Evolutionary conservation across 2,113 vertebrate species (phyloP).

Genomic region (Anoplopoma fimbria): DNA sequence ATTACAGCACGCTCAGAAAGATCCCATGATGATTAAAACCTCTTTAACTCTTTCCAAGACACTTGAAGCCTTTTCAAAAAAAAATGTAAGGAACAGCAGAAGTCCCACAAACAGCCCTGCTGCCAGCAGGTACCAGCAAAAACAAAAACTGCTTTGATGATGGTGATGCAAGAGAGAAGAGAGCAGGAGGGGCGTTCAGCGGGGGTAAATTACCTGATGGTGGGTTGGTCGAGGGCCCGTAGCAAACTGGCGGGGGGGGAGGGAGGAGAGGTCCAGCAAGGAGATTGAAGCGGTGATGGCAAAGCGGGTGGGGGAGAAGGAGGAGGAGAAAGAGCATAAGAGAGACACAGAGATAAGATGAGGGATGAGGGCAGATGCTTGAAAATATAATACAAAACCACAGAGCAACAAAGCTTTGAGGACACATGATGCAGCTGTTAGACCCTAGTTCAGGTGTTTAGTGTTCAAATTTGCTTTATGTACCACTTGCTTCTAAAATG

Average conservation of each 20-base stretch:
- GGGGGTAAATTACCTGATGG: slow-evolving; percentile 94
- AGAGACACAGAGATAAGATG: slow-evolving; percentile 79
- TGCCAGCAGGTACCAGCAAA: slow-evolving; percentile 52
- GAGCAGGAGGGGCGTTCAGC: slow-evolving; percentile 72
- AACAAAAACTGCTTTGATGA: slow-evolving; percentile 64
- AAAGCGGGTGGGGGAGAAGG: slow-evolving; percentile 72
- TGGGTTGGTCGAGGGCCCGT: slow-evolving; percentile 98
- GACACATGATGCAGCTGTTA: slow-evolving; percentile 24
- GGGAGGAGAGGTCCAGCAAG: slow-evolving; percentile 89
- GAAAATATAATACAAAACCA: slow-evolving; percentile 58
- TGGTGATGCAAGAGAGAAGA: slow-evolving; percentile 51
- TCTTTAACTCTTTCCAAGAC: slow-evolving; percentile 39
- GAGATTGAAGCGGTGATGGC: slow-evolving; percentile 92
- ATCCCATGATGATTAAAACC: slow-evolving; percentile 35
- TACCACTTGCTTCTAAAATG: neutral
- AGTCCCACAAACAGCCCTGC: slow-evolving; percentile 26
- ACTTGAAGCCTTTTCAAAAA: too few species aligned
- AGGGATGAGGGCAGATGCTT: slow-evolving; percentile 69
- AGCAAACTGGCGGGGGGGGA: slow-evolving; percentile 93
- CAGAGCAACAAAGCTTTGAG: slow-evolving; percentile 46
- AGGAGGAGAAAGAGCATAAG: slow-evolving; percentile 61
- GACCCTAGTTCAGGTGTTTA: neutral
- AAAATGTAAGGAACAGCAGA: slow-evolving; percentile 46
- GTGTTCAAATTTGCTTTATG: neutral
- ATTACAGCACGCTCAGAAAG: slow-evolving; percentile 13